Conservation (phyloP, 2,113 vertebrate species). For the Tragelaphus imberbis region DNA sequence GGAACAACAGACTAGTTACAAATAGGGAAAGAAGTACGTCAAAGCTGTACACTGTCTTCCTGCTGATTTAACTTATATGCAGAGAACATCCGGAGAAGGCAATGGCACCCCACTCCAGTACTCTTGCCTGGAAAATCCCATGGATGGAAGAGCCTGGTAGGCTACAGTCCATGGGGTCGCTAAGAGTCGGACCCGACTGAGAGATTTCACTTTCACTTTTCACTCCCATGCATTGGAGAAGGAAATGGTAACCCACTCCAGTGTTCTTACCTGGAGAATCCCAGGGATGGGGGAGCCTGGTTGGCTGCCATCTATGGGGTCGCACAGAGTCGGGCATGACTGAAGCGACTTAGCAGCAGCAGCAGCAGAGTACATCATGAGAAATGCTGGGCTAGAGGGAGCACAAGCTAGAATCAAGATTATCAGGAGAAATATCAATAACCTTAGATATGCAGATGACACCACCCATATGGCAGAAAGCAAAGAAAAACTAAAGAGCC, state of each 20-base stretch:
- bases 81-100: background rate
- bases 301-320: too few species aligned
- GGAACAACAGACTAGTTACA: background rate
- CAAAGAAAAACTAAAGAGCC: background rate
- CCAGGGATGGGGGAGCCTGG: too few species aligned
- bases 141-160: too few species aligned
- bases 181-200: too few species aligned
- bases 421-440: background rate
- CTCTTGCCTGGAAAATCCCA: too few species aligned
- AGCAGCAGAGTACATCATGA: background rate
- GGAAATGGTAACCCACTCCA: too few species aligned
- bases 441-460: background rate
- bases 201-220: too few species aligned
- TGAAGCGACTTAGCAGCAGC: too few species aligned
- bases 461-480: background rate
- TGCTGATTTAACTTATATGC: background rate
- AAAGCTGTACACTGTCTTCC: background rate
- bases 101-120: too few species aligned
- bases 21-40: background rate
- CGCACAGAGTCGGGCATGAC: accelerated
- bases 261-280: too few species aligned
- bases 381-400: background rate
- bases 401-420: background rate
- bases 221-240: too few species aligned
- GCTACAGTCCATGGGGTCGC: too few species aligned